Base-by-base conservation (phyloP, 1,140 invertebrate genomes). In the Physella acuta region DNA sequence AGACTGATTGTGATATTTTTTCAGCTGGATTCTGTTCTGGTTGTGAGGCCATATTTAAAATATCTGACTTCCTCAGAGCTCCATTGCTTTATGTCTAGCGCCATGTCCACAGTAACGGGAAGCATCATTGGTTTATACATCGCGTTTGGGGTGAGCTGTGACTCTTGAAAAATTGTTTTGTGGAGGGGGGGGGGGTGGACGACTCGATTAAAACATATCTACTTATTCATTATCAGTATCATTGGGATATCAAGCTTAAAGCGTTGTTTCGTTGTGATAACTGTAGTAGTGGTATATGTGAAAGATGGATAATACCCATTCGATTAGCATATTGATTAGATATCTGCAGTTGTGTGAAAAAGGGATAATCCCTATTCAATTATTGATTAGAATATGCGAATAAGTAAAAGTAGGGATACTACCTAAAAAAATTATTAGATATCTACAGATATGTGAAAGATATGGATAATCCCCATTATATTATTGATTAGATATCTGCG, bases 1-100 rank as follows among this genome's bases (percentile, higher is more conserved):
- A 55, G 24, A 55, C 8, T 30, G 20, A 8, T 55, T 44, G 8
- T 20, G 20, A 44, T 20, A 8, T 44, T 44, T 44, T 44, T 44
- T 44, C 62, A 64, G 62, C 31, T 64, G 1, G 62, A 64, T 26
- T 49, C 37, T 53, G 1, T 64, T 3, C 49, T 64, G 49, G 3
- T 64, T 16, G 33, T 64, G 30, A 39, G 62, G 16, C 62, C 62
- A 30, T 64, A 37, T 36, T 49, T 64, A 16, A 36, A 64, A 26
- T 24, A 64, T 24, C 14, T 64, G 8, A 64, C 62, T n/a, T 26
- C 39, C 28, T 64, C 62, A 26, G 62, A 64, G 24, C 44, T 64
- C 3, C 44, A 52, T 49, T 64, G 62, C n/a, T 49, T 64, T 28
- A 64, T 64, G 62, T 39, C 62, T 36, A 64, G 52, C 52, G 62